phyloP scores from a whole-genome alignment of 2,797 vertebrate genomes.

The Sphenodon punctatus region DNA sequence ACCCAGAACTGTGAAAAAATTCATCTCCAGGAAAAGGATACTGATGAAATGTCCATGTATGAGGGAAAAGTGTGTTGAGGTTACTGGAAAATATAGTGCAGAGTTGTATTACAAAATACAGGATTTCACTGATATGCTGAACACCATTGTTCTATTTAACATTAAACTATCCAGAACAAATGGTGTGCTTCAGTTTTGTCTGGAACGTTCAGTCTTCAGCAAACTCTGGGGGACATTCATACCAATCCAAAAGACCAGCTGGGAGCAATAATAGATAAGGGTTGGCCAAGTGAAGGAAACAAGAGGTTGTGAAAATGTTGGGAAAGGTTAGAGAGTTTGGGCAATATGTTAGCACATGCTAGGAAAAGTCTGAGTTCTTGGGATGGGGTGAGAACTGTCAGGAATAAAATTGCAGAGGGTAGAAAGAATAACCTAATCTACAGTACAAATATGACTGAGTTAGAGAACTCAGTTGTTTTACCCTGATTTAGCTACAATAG shows the following conservation, averaged over 20 bases:
- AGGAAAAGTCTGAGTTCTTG: not conserved
- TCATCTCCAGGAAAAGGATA: slow-evolving; percentile 14
- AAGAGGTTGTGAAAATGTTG: not conserved
- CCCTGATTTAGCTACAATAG: not conserved
- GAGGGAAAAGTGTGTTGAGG: slow-evolving; percentile 2
- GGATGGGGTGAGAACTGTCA: rapidly evolving
- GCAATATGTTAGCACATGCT: no score
- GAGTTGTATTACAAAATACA: not conserved
- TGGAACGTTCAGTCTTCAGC: not conserved
- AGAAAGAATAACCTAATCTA: not conserved
- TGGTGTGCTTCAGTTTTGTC: not conserved
- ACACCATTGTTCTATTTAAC: not conserved
- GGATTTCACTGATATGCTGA: not conserved
- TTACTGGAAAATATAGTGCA: slow-evolving; percentile 20
- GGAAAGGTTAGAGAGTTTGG: not conserved
- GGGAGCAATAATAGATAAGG: not conserved
- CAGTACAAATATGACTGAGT: not conserved
- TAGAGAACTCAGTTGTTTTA: not conserved
- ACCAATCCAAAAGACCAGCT: not conserved
- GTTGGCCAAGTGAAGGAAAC: not conserved
- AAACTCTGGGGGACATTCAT: not conserved
- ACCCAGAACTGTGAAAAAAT: slow-evolving; percentile 54
- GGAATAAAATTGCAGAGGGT: not conserved
- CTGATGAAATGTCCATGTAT: slow-evolving; percentile 3
- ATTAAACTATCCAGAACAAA: not conserved